Evolutionary conservation across 2,888 invertebrate genomes (phyloP).

Genomic region (Mimachlamys varia): DNA sequence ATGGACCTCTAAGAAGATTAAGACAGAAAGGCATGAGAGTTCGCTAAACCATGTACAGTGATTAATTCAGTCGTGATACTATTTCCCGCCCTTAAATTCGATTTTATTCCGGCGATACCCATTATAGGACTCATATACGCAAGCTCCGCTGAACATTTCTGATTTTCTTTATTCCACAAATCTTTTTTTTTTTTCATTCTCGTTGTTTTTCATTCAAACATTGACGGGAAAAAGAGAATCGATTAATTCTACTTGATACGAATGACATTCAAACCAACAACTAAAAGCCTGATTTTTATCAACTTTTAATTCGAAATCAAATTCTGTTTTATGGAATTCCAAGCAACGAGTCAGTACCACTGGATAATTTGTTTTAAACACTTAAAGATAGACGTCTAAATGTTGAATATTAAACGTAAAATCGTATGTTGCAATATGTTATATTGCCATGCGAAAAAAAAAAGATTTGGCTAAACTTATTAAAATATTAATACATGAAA

Average conservation of each 20-base stretch:
- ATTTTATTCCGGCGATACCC: background rate
- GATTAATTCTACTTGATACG: background rate
- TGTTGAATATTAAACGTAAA: no score
- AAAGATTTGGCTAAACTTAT: no score
- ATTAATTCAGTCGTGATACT: background rate
- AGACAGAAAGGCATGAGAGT: background rate
- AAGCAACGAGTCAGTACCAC: no score
- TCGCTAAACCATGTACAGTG: background rate
- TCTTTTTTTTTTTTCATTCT: background rate
- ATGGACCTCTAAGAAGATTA: background rate
- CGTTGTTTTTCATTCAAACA: background rate
- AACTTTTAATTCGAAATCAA: no score
- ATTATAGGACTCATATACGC: background rate
- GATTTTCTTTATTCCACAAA: slow-evolving; percentile 1
- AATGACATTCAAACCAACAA: background rate
- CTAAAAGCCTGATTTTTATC: background rate
- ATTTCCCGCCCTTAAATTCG: background rate
- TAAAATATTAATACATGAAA: no score
- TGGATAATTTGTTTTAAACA: no score
- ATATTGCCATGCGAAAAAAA: no score
- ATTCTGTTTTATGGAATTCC: no score
- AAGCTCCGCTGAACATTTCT: background rate
- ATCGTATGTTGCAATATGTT: no score
- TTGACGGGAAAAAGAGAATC: background rate
- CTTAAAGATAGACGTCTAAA: no score